These are phyloP conservation scores for Lithobates pipiens DNA, from an alignment of 2,797 vertebrate genomes.

Conservation along the genomic window DNA sequence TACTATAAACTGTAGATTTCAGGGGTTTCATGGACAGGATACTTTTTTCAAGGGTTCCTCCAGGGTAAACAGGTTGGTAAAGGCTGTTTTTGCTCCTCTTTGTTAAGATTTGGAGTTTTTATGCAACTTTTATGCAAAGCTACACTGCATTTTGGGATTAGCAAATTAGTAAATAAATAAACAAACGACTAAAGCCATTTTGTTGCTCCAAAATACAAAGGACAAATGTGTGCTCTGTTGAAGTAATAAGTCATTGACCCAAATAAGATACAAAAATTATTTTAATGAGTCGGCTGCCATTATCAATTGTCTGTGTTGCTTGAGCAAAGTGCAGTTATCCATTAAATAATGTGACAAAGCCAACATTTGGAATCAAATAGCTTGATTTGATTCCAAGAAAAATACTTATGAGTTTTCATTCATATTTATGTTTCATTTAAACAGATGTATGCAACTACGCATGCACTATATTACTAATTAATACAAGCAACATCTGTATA, in stretches of 20 bases:
- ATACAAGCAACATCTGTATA: too few relatives aligned
- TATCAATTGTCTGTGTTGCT: slow-evolving; percentile 9
- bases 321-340: slow-evolving; percentile 1
- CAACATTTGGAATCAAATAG: neutral
- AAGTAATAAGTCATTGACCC: slow-evolving; percentile 48
- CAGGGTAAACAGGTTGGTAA: too few relatives aligned
- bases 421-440: neutral
- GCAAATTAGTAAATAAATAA: slow-evolving; percentile 20
- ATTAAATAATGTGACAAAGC: neutral
- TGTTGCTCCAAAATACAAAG: slow-evolving; percentile 27
- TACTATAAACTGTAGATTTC: too few relatives aligned
- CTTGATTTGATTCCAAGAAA: neutral
- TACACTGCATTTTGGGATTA: too few relatives aligned
- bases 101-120: too few relatives aligned
- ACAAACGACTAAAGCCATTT: slow-evolving; percentile 23
- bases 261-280: slow-evolving; percentile 26
- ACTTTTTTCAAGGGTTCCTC: too few relatives aligned
- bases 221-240: slow-evolving; percentile 23
- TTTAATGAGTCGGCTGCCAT: slow-evolving; percentile 33
- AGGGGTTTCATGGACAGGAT: too few relatives aligned
- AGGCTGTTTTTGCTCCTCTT: too few relatives aligned
- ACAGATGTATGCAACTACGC: neutral
- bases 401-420: neutral
- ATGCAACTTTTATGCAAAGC: too few relatives aligned
- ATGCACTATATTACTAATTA: neutral